Evolutionary conservation across 2,113 vertebrate genomes (phyloP).

Genomic region (Synchiropus splendidus): DNA sequence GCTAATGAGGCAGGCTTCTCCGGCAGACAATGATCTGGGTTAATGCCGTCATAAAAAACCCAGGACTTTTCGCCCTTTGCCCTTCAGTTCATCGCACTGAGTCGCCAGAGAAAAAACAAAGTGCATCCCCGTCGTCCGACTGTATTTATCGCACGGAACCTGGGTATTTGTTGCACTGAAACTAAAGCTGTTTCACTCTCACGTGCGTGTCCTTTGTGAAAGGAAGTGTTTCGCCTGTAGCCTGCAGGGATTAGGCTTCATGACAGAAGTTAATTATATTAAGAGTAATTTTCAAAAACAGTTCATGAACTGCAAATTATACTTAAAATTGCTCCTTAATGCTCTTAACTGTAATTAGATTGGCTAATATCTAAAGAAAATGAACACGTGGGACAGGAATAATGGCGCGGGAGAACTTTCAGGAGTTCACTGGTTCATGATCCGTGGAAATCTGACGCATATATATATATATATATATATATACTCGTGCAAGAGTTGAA

Average conservation of each 20-base stretch:
- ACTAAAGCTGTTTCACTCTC: conserved; percentile 13
- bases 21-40: conserved; percentile 45
- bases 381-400: conserved; percentile 42
- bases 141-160: conserved; percentile 1
- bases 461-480: too few species aligned
- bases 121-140: conserved; percentile 9
- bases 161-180: too few species aligned
- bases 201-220: conserved; percentile 63
- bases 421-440: conserved; percentile 29
- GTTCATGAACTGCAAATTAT: conserved; percentile 78
- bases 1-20: conserved; percentile 58
- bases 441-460: conserved; percentile 10
- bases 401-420: conserved; percentile 35
- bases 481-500: too few species aligned
- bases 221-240: conserved; percentile 60
- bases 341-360: conserved; percentile 74
- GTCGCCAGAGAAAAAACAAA: too few species aligned
- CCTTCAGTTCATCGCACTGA: conserved; percentile 23
- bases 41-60: conserved; percentile 59
- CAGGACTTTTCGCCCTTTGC: conserved; percentile 49
- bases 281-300: conserved; percentile 79
- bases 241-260: conserved; percentile 74
- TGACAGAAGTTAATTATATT: conserved; percentile 79
- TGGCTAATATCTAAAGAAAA: conserved; percentile 63
- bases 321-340: conserved; percentile 75